phyloP scores from a whole-genome alignment of 2,797 vertebrate species.

The Lutjanus campechanus region DNA sequence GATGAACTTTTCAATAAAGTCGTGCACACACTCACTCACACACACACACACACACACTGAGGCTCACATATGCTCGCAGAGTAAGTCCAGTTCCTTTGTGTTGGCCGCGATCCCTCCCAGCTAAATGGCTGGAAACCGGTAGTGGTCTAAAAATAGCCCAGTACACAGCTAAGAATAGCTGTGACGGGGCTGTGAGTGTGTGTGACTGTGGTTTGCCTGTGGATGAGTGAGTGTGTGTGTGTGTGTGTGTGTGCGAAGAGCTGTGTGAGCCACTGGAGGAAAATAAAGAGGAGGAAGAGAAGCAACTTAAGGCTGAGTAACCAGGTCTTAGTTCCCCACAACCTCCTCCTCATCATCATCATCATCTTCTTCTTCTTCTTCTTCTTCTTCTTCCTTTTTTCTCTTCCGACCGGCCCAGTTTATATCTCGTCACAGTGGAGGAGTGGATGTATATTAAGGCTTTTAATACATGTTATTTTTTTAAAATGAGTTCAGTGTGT shows the following conservation, averaged over 20 bases:
- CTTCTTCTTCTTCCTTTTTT: conserved; percentile 11
- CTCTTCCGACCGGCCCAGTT: background rate
- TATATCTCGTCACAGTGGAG: background rate
- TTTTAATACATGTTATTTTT: background rate
- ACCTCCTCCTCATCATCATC: conserved; percentile 13
- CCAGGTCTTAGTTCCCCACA: conserved; percentile 44
- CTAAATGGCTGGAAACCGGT: conserved; percentile 83
- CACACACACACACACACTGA: conserved; percentile 45
- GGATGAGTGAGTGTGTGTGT: conserved; percentile 32
- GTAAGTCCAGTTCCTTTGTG: conserved; percentile 81
- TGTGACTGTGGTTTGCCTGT: conserved; percentile 50
- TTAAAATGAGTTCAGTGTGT: too few species aligned
- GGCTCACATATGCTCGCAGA: conserved; percentile 47
- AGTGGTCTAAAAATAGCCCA: conserved; percentile 80
- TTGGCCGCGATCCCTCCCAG: conserved; percentile 77
- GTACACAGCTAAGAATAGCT: conserved; percentile 80
- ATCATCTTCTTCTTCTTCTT: conserved; percentile 4
- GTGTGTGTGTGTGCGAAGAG: conserved; percentile 42
- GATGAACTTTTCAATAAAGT: conserved; percentile 64
- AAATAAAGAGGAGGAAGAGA: conserved; percentile 60
- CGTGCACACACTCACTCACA: conserved; percentile 25
- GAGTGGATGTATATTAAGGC: background rate
- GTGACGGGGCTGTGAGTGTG: conserved; percentile 60
- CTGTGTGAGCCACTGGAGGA: conserved; percentile 45
- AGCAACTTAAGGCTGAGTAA: conserved; percentile 58